phyloP scores from a whole-genome alignment of 1,140 invertebrate species.

The Cotesia typhae region DNA sequence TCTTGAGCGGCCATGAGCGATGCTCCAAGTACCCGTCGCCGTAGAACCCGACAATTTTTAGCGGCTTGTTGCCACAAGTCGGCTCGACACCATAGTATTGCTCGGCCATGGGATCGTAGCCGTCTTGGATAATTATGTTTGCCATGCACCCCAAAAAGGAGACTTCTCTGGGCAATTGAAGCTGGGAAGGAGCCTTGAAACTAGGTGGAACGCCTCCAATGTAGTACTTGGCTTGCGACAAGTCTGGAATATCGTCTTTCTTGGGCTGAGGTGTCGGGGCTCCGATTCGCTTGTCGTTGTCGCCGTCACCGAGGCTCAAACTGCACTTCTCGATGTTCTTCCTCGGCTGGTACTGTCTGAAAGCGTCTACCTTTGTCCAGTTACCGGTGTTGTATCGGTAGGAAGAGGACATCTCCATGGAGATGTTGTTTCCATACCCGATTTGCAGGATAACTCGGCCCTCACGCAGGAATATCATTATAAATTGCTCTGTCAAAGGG shows the following conservation, averaged over 20 bases:
- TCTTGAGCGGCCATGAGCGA: slow-evolving; percentile 72
- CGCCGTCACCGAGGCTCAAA: slow-evolving; percentile 76
- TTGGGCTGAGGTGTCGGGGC: slow-evolving; percentile 70
- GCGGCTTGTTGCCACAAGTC: slow-evolving; percentile 74
- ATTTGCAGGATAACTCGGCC: slow-evolving; percentile 82
- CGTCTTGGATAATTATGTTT: slow-evolving; percentile 77
- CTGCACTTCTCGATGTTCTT: slow-evolving; percentile 64
- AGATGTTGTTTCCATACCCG: slow-evolving; percentile 72
- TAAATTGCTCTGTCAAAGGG: slow-evolving; percentile 75
- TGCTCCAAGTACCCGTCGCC: slow-evolving; percentile 84
- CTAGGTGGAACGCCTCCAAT: slow-evolving; percentile 84
- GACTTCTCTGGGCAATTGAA: slow-evolving; percentile 63
- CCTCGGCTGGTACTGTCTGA: slow-evolving; percentile 58
- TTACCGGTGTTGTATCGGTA: slow-evolving; percentile 84
- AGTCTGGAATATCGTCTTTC: slow-evolving; percentile 72
- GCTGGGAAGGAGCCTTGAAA: slow-evolving; percentile 53
- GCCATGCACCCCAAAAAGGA: slow-evolving; percentile 85
- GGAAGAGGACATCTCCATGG: slow-evolving; percentile 73
- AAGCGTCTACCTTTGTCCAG: slow-evolving; percentile 79
- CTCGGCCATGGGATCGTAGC: slow-evolving; percentile 71
- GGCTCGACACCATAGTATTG: slow-evolving; percentile 80
- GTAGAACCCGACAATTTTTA: slow-evolving; percentile 76
- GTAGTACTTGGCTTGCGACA: slow-evolving; percentile 73
- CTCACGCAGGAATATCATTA: slow-evolving; percentile 78
- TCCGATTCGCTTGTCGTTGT: slow-evolving; percentile 74